Evolutionary conservation across 2,888 invertebrate genomes (phyloP), one percentile per base, ranked within the genome.

Genomic region (Amblyjoppa proteus): DNA sequence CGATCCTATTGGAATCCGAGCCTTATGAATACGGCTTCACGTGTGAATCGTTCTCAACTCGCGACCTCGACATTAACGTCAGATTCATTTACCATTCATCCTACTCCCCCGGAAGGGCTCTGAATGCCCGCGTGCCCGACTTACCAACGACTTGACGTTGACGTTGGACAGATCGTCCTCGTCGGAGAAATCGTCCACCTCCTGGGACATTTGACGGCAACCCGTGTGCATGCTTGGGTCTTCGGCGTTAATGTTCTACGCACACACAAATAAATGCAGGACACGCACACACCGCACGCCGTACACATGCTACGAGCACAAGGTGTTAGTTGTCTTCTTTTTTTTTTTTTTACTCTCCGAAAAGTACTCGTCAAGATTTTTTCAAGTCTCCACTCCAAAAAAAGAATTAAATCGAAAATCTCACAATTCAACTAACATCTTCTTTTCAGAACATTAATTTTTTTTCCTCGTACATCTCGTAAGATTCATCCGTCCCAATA

Each of bases 131-230:
- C 41, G 45, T 66, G 71, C 76, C 76, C 53, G 78, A 95, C 96
- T 96, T 95, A 96, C 96, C 95, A 96, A 94, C 90, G 94, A 95
- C 92, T 96, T 96, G 87, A 96, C 96, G 93, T 95, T 96, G 91
- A 96, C 96, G 91, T 96, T 96, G 90, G 96, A 95, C 92, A 95
- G 94, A 91, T 95, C 95, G 91, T 95, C 94, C 89, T 95, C 95
- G 90, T 94, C 92, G 81, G 92, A 92, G 89, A 93, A 90, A 89
- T 92, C 93, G 88, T 92, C 92, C 90, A 90, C 90, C 89, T 93
- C 92, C 90, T 91, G 88, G 85, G 91, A 91, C 87, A 88, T 88
- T 88, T 91, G 91, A 85, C 91, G 90, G 87, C 91, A 88, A 83
- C 88, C 90, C 83, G 91, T 91, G 87, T 90, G 92, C 93, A 93